A percentile compares a stretch with the other conserved stretches of the same genome.
Conservation (phyloP, 2,797 vertebrate genomes). For the Falco peregrinus region DNA sequence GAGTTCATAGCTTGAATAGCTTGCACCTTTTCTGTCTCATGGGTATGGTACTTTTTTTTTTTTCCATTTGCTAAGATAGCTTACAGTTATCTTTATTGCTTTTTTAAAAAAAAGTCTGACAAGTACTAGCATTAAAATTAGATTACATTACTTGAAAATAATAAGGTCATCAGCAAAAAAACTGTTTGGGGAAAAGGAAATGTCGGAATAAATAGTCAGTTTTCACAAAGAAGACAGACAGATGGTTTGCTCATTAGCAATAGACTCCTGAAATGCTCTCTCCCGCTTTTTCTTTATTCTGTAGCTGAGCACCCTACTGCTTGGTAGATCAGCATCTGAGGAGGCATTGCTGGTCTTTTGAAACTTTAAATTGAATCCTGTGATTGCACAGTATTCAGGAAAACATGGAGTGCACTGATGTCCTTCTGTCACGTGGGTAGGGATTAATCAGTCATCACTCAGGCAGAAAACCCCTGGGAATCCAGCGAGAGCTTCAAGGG, state of each 20-base stretch:
- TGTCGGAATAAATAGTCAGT: conserved; percentile 28
- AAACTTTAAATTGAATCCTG: neutral
- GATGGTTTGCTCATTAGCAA: conserved; percentile 51
- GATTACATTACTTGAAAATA: conserved; percentile 21
- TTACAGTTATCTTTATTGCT: neutral
- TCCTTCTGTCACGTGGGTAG: neutral
- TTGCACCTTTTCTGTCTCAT: neutral
- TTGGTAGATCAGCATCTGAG: neutral
- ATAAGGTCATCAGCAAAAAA: conserved; percentile 14
- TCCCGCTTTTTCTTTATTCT: conserved; percentile 17
- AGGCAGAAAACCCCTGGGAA: neutral
- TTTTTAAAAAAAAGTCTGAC: neutral
- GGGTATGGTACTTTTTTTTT: neutral
- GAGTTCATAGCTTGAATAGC: neutral
- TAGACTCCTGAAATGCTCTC: conserved; percentile 11
- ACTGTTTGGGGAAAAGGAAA: neutral
- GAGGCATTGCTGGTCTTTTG: neutral
- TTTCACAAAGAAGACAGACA: conserved; percentile 37
- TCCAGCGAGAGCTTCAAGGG: accelerated
- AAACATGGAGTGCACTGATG: neutral
- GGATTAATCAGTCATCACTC: neutral
- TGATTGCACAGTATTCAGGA: neutral
- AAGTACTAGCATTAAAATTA: conserved; percentile 10
- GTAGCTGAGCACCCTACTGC: conserved; percentile 26
- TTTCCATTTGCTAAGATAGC: neutral